Percentiles rank a stretch among this genome's conserved stretches.
Conservation (phyloP, 2,888 invertebrate genomes). For the Zygaena filipendulae region DNA sequence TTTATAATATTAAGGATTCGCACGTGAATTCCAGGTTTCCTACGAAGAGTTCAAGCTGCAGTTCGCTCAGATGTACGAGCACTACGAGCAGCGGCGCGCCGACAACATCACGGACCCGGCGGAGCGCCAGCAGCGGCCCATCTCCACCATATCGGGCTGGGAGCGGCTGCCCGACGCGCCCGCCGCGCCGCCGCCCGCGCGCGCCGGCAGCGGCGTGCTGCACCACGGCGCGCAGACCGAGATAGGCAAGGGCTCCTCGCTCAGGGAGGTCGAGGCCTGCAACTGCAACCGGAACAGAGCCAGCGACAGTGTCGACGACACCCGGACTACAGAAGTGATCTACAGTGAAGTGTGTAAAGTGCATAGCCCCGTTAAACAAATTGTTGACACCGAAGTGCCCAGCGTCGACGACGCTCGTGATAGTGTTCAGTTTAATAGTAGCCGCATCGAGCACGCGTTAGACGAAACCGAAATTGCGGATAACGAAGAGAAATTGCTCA, state of each 20-base stretch:
- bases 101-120: constrained; percentile 96
- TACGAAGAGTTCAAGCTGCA: constrained; percentile 98
- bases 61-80: constrained; percentile 97
- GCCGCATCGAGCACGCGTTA: constrained; percentile 33
- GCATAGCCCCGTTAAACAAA: constrained; percentile 57
- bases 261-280: constrained; percentile 54
- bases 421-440: constrained; percentile 36
- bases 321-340: constrained; percentile 45
- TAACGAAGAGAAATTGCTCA: constrained; percentile 24
- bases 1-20: too few relatives aligned
- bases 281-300: constrained; percentile 30
- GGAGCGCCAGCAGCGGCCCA: constrained; percentile 91
- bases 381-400: constrained; percentile 30
- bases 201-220: constrained; percentile 33
- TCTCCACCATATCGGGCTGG: constrained; percentile 97
- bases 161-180: constrained; percentile 69
- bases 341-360: constrained; percentile 75
- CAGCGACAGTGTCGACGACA: constrained; percentile 22
- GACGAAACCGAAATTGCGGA: constrained; percentile 33
- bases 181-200: constrained; percentile 26
- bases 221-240: constrained; percentile 60
- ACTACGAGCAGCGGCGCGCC: constrained; percentile 92
- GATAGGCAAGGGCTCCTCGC: constrained; percentile 50
- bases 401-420: constrained; percentile 41
- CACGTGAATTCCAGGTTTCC: constrained; percentile 75